phyloP scores from a whole-genome alignment of 2,888 invertebrate genomes.

The Ophion slaviceki region DNA sequence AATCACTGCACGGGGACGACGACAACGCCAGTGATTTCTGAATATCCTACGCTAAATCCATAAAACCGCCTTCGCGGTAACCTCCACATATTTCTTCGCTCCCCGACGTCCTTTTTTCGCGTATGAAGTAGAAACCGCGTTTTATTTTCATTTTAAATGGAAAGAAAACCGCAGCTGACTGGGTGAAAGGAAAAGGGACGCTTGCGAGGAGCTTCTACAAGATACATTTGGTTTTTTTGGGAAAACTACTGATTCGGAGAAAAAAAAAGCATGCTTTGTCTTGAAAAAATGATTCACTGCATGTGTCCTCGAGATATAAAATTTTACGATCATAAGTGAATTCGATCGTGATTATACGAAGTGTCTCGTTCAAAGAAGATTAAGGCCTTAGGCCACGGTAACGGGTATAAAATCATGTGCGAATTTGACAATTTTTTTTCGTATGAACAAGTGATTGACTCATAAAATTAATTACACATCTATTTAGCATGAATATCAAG shows the following conservation, averaged over 20 bases:
- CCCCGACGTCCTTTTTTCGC: not conserved
- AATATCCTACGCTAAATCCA: slow-evolving; percentile 32
- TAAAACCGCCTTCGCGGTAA: slow-evolving; percentile 42
- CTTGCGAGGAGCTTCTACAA: not conserved
- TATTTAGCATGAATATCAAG: too few species aligned
- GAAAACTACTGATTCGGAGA: not conserved
- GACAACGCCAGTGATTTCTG: slow-evolving; percentile 31
- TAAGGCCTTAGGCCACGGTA: too few species aligned
- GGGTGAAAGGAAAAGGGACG: not conserved
- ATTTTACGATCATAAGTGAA: too few species aligned
- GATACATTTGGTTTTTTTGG: not conserved
- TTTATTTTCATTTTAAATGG: not conserved
- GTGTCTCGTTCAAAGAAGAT: too few species aligned
- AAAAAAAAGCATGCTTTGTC: not conserved
- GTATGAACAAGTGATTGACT: too few species aligned
- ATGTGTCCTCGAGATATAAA: too few species aligned
- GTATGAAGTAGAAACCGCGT: not conserved
- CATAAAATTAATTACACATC: too few species aligned
- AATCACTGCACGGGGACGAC: not conserved
- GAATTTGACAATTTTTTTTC: too few species aligned
- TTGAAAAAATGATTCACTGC: too few species aligned
- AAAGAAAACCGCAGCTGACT: not conserved
- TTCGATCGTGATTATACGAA: too few species aligned
- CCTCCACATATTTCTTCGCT: not conserved
- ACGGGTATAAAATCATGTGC: too few species aligned